Conservation (phyloP, 2,113 vertebrate species). For the Drymodes brunneopygia region DNA sequence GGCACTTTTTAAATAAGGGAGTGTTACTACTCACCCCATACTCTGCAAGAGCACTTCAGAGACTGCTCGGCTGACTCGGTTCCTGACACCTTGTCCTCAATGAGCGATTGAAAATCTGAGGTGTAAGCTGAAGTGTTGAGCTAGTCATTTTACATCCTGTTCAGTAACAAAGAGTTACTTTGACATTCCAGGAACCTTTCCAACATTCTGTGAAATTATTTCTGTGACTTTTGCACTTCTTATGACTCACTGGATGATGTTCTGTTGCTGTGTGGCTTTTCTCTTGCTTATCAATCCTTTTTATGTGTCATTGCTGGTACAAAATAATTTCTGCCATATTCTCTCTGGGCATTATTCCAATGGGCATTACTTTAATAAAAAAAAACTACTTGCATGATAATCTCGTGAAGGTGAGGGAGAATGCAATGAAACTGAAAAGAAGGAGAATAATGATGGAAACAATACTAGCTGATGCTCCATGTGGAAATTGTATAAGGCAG, state of each 20-base stretch:
- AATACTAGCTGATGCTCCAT: neutral
- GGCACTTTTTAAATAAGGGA: neutral
- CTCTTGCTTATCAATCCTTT: rapidly evolving
- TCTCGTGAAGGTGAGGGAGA: neutral
- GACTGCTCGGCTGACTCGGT: rapidly evolving
- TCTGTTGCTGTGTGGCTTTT: neutral
- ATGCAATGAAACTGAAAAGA: neutral
- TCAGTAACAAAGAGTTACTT: neutral
- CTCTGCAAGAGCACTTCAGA: neutral
- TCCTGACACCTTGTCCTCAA: neutral
- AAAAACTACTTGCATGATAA: neutral
- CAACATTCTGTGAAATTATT: neutral
- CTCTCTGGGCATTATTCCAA: neutral
- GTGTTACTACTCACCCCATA: rapidly evolving
- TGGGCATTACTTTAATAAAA: neutral
- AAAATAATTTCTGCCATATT: neutral
- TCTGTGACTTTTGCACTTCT: neutral
- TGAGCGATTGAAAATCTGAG: neutral
- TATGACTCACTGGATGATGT: neutral
- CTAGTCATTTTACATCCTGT: neutral
- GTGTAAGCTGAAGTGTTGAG: neutral
- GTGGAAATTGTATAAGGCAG: neutral
- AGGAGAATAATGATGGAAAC: neutral
- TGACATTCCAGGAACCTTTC: neutral
- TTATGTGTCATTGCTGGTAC: neutral